Percentiles rank a stretch among this genome's conserved stretches.
Evolutionary conservation across 2,797 vertebrate genomes (phyloP).

Genomic region (Remorina albescens): DNA sequence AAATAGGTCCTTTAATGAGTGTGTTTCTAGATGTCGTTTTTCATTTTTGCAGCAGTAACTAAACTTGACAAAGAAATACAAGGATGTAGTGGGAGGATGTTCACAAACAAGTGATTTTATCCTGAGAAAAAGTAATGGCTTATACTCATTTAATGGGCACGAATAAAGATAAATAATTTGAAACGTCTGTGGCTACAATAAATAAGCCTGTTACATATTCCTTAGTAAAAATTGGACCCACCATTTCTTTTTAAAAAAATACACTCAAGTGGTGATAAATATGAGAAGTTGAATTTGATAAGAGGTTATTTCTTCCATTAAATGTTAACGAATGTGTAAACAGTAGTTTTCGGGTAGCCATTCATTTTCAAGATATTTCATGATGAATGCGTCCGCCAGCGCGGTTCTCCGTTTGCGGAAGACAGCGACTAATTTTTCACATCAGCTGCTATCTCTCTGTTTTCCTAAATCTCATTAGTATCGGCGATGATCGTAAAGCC

Average conservation of each 20-base stretch:
- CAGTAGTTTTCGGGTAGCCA: slow-evolving; percentile 13
- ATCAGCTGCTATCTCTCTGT: slow-evolving; percentile 27
- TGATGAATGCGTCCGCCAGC: slow-evolving; percentile 24
- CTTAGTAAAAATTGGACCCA: not conserved
- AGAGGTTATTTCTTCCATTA: slow-evolving; percentile 10
- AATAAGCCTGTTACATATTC: no score
- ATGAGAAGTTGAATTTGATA: slow-evolving; percentile 1
- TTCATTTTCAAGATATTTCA: slow-evolving; percentile 25
- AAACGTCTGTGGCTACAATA: no score
- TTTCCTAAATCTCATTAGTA: slow-evolving; percentile 50
- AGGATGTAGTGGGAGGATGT: no score
- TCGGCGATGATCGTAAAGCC: slow-evolving; percentile 13
- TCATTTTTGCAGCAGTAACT: no score
- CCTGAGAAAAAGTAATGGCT: no score
- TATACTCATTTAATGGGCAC: no score
- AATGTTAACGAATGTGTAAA: slow-evolving; percentile 39
- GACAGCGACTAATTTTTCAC: slow-evolving; percentile 44
- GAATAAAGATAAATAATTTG: not conserved
- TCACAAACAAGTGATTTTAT: no score
- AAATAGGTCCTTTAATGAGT: no score
- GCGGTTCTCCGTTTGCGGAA: not conserved
- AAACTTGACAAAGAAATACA: no score
- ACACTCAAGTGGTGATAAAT: not conserved
- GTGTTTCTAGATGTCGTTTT: no score
- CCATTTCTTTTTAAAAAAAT: not conserved